A percentile compares a stretch with the other conserved stretches of the same genome.
These are phyloP conservation scores for Eupeodes luniger DNA, from an alignment of 2,888 invertebrate species.

Conservation along the genomic window DNA sequence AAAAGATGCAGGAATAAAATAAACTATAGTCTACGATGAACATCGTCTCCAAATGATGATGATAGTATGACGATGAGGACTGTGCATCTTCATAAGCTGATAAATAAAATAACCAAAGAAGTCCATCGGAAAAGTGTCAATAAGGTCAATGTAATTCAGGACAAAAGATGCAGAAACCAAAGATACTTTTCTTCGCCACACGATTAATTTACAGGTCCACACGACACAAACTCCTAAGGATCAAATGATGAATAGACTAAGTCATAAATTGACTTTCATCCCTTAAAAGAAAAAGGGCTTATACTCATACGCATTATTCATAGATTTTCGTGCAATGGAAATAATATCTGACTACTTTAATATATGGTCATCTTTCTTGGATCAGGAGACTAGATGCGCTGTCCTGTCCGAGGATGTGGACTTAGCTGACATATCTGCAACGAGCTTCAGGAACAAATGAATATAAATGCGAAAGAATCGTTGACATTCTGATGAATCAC, in stretches of 20 bases:
- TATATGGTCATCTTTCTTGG: constrained; percentile 26
- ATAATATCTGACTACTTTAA: constrained; percentile 18
- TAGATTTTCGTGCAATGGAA: constrained; percentile 40
- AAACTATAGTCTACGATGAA: background rate
- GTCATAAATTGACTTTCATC: constrained; percentile 48
- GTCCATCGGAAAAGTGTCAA: background rate
- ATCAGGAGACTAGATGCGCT: background rate
- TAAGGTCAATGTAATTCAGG: constrained; percentile 57
- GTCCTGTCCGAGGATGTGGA: background rate
- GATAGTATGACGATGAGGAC: background rate
- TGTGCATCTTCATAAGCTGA: no score
- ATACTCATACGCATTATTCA: constrained; percentile 25
- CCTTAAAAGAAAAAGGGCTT: constrained; percentile 3
- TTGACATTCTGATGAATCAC: constrained; percentile 49
- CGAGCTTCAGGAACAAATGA: constrained; percentile 29
- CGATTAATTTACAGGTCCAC: background rate
- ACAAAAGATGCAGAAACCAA: background rate
- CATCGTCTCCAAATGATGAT: background rate
- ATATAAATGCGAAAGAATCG: constrained; percentile 59
- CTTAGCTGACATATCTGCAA: no score
- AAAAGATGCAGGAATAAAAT: constrained; percentile 14
- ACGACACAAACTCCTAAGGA: background rate
- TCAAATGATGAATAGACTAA: constrained; percentile 50
- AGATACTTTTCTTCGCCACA: background rate
- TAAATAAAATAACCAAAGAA: no score